These are phyloP conservation scores for Pseudococcus longispinus DNA, from an alignment of 2,888 invertebrate species.

Conservation along the genomic window DNA sequence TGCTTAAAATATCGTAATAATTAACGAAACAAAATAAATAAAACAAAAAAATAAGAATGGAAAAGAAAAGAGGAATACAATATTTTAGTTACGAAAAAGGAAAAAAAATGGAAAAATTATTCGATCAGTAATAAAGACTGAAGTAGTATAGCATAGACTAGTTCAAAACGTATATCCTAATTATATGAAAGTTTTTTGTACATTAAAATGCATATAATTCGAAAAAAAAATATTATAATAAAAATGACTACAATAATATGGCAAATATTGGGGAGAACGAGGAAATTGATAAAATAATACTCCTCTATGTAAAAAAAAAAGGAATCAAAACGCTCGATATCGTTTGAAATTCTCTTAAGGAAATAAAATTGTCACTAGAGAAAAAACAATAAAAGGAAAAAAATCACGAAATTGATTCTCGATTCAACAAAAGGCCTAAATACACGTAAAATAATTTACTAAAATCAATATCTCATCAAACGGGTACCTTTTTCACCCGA, in stretches of 20 bases:
- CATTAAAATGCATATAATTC: not conserved
- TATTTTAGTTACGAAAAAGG: constrained; percentile 9
- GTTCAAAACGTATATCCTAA: constrained; percentile 7
- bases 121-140: not conserved
- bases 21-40: not conserved
- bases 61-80: not conserved
- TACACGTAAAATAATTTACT: not conserved
- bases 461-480: not conserved
- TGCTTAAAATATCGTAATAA: constrained; percentile 25
- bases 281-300: not conserved
- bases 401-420: constrained; percentile 14
- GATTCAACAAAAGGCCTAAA: not conserved
- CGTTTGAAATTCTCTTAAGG: not conserved
- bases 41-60: not conserved
- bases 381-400: not conserved
- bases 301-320: not conserved
- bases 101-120: not conserved
- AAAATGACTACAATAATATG: constrained; percentile 18
- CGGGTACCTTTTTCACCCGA: not conserved
- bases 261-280: not conserved
- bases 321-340: constrained; percentile 27
- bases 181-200: constrained; percentile 30
- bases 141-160: constrained; percentile 28
- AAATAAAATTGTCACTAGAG: not conserved
- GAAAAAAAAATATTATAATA: constrained; percentile 2